These are phyloP conservation scores for Stomatorhinus ivindoensis DNA, from an alignment of 2,113 vertebrate genomes.

Conservation along the genomic window DNA sequence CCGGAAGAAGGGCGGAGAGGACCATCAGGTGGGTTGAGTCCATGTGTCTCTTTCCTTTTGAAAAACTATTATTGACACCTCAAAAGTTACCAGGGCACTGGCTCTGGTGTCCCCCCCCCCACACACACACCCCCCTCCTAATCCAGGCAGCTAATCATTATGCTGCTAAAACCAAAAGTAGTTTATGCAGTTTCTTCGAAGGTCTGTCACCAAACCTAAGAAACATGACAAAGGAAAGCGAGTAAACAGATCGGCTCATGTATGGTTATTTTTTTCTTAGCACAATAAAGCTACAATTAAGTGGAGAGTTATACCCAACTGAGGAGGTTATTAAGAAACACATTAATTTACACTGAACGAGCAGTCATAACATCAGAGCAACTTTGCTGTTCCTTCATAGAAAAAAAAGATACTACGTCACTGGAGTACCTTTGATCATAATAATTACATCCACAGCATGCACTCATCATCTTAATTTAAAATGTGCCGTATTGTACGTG, in stretches of 20 bases:
- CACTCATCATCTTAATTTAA: conserved; percentile 18
- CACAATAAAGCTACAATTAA: neutral
- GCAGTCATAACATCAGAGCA: neutral
- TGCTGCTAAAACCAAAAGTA: neutral
- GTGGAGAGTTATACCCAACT: neutral
- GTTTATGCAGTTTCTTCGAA: neutral
- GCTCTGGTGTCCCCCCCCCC: neutral
- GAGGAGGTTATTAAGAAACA: neutral
- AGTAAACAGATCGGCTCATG: neutral
- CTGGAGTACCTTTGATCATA: conserved; percentile 13
- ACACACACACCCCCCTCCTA: neutral
- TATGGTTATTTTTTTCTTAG: neutral
- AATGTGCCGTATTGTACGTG: conserved; percentile 14
- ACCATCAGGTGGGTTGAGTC: neutral
- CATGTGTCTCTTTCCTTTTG: neutral
- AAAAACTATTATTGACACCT: neutral
- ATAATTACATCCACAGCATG: conserved; percentile 6
- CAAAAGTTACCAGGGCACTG: neutral
- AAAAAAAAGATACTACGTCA: neutral
- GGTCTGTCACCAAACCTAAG: neutral
- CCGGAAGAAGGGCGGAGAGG: neutral
- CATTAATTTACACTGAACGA: neutral
- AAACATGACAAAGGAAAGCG: neutral
- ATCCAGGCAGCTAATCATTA: neutral
- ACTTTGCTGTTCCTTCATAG: neutral